A percentile compares a stretch with the other conserved stretches of the same genome.
Evolutionary conservation across 2,113 vertebrate species (phyloP).

Genomic region (Ceyx margarethae): DNA sequence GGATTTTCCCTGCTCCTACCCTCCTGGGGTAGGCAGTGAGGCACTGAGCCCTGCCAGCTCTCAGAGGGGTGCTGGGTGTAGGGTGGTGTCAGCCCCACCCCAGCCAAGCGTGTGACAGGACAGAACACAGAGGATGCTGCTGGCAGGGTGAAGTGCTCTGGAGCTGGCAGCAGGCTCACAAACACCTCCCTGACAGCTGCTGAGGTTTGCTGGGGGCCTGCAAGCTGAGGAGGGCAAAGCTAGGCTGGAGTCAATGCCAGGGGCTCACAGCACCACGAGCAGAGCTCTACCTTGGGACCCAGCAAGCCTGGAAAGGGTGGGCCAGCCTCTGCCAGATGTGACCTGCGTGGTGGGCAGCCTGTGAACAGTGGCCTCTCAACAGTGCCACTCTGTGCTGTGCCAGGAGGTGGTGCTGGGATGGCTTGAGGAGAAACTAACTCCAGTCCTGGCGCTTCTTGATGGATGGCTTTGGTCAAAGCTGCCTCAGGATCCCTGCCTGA

Average conservation of each 20-base stretch:
- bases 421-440: neutral
- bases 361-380: neutral
- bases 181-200: neutral
- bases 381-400: neutral
- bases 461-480: accelerated
- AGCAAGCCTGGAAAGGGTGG: neutral
- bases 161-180: neutral
- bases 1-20: neutral
- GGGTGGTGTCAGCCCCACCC: no score
- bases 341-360: neutral
- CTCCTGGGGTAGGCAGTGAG: neutral
- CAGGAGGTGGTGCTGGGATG: neutral
- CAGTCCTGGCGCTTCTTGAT: neutral
- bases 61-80: neutral
- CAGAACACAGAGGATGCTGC: no score
- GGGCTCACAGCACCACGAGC: accelerated
- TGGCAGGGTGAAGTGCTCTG: no score
- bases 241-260: neutral
- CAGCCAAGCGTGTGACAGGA: accelerated
- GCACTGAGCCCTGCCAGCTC: neutral
- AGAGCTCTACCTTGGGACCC: neutral
- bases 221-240: neutral
- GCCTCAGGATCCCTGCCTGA: neutral
- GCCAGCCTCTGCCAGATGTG: neutral
- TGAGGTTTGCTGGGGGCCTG: neutral